Base-by-base conservation (phyloP, 2,888 invertebrate genomes). In the Lathronympha strigana region DNA sequence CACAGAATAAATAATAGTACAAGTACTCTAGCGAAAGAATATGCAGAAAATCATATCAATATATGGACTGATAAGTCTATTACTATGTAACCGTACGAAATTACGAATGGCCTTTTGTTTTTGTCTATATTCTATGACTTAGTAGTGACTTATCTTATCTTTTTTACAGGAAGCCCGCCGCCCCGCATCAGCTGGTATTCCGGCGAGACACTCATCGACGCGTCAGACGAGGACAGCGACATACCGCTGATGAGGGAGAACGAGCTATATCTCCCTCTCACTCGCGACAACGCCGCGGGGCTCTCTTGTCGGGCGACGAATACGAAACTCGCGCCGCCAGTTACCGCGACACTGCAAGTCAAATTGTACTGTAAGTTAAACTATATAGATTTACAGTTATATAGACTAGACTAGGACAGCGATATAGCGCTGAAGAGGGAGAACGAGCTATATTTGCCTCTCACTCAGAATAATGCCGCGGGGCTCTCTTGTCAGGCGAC, bases 181-280 rank as follows among this genome's bases (percentile, higher is more conserved):
- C 96, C 96, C 0, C 93, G 94, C 4, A 94, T 96, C 69, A 95
- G 95, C 66, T 96, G 96, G 96, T 96, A 95, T 93, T 95, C 95
- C 67, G 96, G 95, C 70, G 94, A 95, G 70, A 94, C 94, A 2
- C 90, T 96, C 43, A 91, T 96, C 63, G 95, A 96, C 76, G 94
- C 93, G 36, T 95, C 93, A 75, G 95, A 95, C 75, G 93, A 93
- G 21, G 90, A 94, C 68, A 94, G 94, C 23, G 94, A 94, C 69
- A 88, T 92, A 36, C 94, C 94, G 2, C 92, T 93, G 61, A 95
- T 96, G 58, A 92, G 94, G 38, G 96, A 96, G 83, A 94, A 95
- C 74, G 93, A 96, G 73, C 92, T 94, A 63, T 92, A 95, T 75
- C 94, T 95, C 55, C 94, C 94, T 71, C 87, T 96, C 60, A 94